Base-by-base conservation (phyloP, 2,888 invertebrate genomes). In the Lithophane ornitopus region DNA sequence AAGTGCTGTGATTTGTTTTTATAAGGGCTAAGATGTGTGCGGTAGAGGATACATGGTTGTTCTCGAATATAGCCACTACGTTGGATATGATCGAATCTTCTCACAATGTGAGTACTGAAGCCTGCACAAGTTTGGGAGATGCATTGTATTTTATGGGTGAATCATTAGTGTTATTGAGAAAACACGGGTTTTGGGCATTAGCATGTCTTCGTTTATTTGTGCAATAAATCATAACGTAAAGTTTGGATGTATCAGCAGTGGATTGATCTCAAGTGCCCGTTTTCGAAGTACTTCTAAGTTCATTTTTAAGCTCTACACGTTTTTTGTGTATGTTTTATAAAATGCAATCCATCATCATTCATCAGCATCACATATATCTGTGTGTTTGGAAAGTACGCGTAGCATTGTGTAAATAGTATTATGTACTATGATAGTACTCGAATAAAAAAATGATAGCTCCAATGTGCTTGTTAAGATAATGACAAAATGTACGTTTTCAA, bases 11-110 rank as follows among this genome's bases (percentile, higher is more conserved):
- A 81, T 74, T 83, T 76, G 69, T 80, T 82, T 79, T 66, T 63
- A 62, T 75, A 70, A 63, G 76, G 74, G 78, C 74, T 69, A 90
- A 85, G 86, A 94, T 94, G 94, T 92, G 92, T 85, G 90, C 89
- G 41, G 88, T 91, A 26, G 87, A 92, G 74, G 90, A 92, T 78
- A 84, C 91, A 8, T 92, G 94, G 93, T 79, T 92, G 84, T 93
- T 94, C 81, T 91, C 90, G 16, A 88, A 91, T 77, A 89, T 93
- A 70, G 89, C 88, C 68, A 87, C 78, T 66, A 86, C 89, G 8
- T 88, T 94, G 88, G 91, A 93, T 68, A 88, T 91, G 89, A 90
- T 94, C 65, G 90, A 90, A 75, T 82, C 88, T 74, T 84, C 87
- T 66, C 79, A 85, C 75, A 89, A 89, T 89, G 94, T 93, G 88